These are phyloP conservation scores for Anoplopoma fimbria DNA, from an alignment of 2,113 vertebrate species.

Conservation along the genomic window DNA sequence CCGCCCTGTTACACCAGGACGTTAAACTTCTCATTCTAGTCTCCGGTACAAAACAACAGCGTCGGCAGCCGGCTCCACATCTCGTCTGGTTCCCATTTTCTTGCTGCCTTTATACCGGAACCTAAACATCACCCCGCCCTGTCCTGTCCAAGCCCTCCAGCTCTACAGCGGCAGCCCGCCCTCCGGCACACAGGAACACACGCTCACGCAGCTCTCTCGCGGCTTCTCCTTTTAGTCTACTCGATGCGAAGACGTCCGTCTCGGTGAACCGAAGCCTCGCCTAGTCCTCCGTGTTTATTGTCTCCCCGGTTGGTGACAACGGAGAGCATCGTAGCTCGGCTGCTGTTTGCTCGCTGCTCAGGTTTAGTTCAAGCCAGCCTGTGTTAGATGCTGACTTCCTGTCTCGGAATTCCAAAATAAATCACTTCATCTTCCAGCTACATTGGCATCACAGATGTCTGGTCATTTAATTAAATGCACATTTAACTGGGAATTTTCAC, in stretches of 20 bases:
- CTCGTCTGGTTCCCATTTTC: slow-evolving; percentile 72
- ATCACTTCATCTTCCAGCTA: neutral
- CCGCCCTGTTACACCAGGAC: slow-evolving; percentile 48
- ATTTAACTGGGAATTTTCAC: neutral
- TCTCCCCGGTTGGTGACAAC: slow-evolving; percentile 22
- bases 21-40: slow-evolving; percentile 66
- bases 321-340: slow-evolving; percentile 35
- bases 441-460: neutral
- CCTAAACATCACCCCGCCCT: slow-evolving; percentile 80
- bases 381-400: neutral
- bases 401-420: slow-evolving; percentile 39
- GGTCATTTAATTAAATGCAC: neutral
- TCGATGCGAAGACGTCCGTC: slow-evolving; percentile 16
- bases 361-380: fast-evolving
- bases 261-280: neutral
- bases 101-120: slow-evolving; percentile 78
- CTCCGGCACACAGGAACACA: slow-evolving; percentile 1
- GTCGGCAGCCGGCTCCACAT: slow-evolving; percentile 53
- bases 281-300: neutral
- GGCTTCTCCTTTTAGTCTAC: neutral
- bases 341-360: neutral
- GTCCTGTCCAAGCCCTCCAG: slow-evolving; percentile 41
- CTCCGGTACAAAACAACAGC: slow-evolving; percentile 40
- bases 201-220: slow-evolving; percentile 30
- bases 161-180: slow-evolving; percentile 9